Percentiles rank a stretch among this genome's conserved stretches.
These are phyloP conservation scores for Xestia c-nigrum DNA, from an alignment of 2,888 invertebrate species.

Conservation along the genomic window DNA sequence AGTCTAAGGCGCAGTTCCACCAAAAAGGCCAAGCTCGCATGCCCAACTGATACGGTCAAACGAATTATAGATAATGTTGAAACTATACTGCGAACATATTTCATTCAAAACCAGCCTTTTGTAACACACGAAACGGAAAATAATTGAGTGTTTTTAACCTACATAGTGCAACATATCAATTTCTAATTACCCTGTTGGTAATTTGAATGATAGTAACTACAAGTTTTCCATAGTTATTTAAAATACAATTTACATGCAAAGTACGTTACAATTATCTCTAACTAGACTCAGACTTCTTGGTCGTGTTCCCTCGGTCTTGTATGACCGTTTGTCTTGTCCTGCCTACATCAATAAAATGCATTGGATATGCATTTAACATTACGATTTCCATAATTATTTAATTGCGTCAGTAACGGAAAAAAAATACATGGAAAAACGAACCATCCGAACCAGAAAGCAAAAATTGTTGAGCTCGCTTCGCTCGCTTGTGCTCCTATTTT, in stretches of 20 bases:
- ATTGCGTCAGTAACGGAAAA: not conserved
- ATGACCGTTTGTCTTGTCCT: constrained; percentile 21
- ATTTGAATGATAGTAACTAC: constrained; percentile 4
- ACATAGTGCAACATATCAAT: constrained; percentile 45
- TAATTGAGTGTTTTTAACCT: constrained; percentile 46
- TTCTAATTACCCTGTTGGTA: constrained; percentile 36
- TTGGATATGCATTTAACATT: constrained; percentile 21
- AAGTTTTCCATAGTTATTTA: constrained; percentile 17
- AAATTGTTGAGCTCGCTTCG: no score
- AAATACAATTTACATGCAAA: constrained; percentile 12
- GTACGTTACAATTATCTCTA: not conserved
- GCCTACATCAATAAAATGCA: constrained; percentile 6
- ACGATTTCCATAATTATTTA: constrained; percentile 20
- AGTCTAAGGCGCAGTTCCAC: constrained; percentile 37
- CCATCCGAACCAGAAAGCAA: no score
- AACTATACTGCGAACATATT: constrained; percentile 41
- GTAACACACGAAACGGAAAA: constrained; percentile 49
- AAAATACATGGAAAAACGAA: no score
- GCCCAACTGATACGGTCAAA: constrained; percentile 30
- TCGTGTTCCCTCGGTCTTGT: not conserved
- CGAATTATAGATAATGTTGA: constrained; percentile 46
- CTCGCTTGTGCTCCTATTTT: no score
- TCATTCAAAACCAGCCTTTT: constrained; percentile 36
- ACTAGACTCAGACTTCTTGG: not conserved
- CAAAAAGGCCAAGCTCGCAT: constrained; percentile 48